Base-by-base conservation (phyloP, 2,888 invertebrate species). In the Acronicta leporina region DNA sequence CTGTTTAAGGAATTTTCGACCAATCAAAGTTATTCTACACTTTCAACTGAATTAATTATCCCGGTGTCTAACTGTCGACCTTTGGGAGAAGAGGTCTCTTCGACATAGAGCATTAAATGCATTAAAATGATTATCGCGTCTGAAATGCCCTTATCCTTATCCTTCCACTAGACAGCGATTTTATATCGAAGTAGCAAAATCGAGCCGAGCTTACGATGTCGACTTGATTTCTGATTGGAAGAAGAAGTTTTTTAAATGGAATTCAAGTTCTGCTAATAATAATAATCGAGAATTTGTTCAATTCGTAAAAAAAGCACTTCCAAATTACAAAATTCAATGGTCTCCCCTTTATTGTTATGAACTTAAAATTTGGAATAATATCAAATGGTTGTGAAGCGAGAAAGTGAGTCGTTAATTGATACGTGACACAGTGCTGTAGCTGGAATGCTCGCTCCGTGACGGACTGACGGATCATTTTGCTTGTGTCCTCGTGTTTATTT, bases 101-200 rank as follows among this genome's bases (percentile, higher is more conserved):
- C 75, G 75, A 81, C 79, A 79, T 61, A 57, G 77, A 59, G 78
- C 76, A 85, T 85, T 84, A 81, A 83, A 81, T 79, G 80, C 76
- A 85, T 84, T 83, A 82, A 80, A 82, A 79, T 79, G 69, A 83
- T 82, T 79, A 79, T 69, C 66, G 61, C 63, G 72, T 77, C 74
- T 80, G 63, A 75, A 82, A 78, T 77, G 71, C 73, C 67, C 63
- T 70, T 63, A 46, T 66, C 57, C 59, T 66, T n/a, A n/a, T n/a
- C n/a, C n/a, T 65, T 59, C 20, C 53, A 52, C 56, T 52, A 52
- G 33, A 47, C 27, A 16, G 15, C 51, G 25, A 50, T 59, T 45
- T 3, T 46, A 52, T 56, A 33, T 20, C 15, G 49, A 58, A 54
- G 53, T 47, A 60, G 44, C 40, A 49, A 45, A 54, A 48, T 58